These are phyloP conservation scores for Sinotaia quadrata DNA, from an alignment of 2,888 invertebrate species.

Conservation along the genomic window DNA sequence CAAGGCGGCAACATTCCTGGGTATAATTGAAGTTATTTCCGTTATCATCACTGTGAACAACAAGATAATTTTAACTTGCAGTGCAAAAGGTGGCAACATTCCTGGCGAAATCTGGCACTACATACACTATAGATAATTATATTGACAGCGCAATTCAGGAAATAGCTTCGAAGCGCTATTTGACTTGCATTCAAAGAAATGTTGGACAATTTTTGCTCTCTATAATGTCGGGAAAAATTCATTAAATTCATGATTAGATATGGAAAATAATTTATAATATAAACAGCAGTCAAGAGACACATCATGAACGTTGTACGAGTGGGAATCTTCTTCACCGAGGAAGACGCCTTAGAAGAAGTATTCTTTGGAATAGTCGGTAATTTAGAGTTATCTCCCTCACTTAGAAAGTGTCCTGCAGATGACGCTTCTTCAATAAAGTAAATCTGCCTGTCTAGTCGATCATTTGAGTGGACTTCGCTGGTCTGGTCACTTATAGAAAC, in stretches of 20 bases:
- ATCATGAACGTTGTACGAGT: constrained; percentile 32
- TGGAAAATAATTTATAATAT: constrained; percentile 43
- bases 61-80: not conserved
- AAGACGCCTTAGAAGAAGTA: not conserved
- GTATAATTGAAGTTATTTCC: too few relatives aligned
- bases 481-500: too few relatives aligned
- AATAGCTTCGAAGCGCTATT: constrained; percentile 51
- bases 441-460: too few relatives aligned
- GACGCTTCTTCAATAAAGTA: too few relatives aligned
- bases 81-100: constrained; percentile 31
- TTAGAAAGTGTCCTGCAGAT: too few relatives aligned
- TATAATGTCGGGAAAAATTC: not conserved
- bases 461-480: too few relatives aligned
- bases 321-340: constrained; percentile 12
- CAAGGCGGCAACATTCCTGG: too few relatives aligned
- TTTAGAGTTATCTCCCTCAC: too few relatives aligned
- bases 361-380: not conserved
- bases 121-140: constrained; percentile 54
- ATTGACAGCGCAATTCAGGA: constrained; percentile 52
- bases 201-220: not conserved
- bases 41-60: too few relatives aligned
- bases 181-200: constrained; percentile 37
- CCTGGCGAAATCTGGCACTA: constrained; percentile 46
- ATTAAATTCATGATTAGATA: constrained; percentile 34
- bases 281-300: constrained; percentile 37